Base-by-base conservation (phyloP, 2,888 invertebrate genomes). In the Chelonus formosanus region DNA sequence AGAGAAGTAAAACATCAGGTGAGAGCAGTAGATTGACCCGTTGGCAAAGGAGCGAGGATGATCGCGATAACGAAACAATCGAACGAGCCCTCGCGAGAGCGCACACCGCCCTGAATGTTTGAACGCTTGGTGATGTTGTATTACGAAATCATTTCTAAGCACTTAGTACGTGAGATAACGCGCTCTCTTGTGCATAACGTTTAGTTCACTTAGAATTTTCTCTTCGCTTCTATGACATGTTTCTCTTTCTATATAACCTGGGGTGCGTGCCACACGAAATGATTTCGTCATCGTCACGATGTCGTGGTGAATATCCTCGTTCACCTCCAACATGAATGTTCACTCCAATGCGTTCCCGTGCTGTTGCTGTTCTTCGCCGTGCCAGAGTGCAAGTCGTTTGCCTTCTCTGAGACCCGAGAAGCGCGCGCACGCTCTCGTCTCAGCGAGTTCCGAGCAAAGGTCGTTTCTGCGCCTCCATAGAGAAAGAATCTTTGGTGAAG, bases 11-110 rank as follows among this genome's bases (percentile, higher is more conserved):
- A 61, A 40, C 43, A 53, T 44, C 72, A 67, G 71, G 73, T 72
- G 73, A 75, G 75, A 74, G 75, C 70, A 72, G 69, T 36, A 61
- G 59, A 69, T 73, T 76, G 75, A 72, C 52, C 50, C 63, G 68
- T 67, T 58, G 69, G 67, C 54, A 74, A 75, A 71, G 69, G 74
- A 74, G 73, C 54, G 75, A 74, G 76, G 76, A 78, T 75, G 78
- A 80, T 80, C 80, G 79, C 80, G 80, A 80, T 80, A 80, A 80
- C 78, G 80, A 80, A 80, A 80, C 80, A 80, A 80, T 80, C 80
- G 80, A 80, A 80, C 76, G 65, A 54, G 70, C 65, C 70, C 70
- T 67, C 60, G 48, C 54, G 63, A 58, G 59, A 54, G 52, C 66
- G 53, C 69, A 59, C 64, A 71, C 71, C 71, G 71, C 70, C 69